phyloP scores from a whole-genome alignment of 2,797 vertebrate genomes.

The Loris lydekkerianus region DNA sequence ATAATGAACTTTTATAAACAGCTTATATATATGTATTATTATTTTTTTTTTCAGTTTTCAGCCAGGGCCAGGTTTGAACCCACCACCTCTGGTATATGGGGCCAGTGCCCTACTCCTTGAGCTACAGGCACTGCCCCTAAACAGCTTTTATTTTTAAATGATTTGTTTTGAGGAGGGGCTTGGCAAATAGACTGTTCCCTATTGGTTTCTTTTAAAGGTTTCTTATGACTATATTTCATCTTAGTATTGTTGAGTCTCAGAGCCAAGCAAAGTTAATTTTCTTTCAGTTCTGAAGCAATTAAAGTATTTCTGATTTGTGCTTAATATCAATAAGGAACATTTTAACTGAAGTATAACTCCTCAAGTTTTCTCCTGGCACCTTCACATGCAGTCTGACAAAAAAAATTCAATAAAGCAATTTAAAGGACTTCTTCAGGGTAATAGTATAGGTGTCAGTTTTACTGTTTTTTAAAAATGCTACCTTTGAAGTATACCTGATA shows the following conservation, averaged over 20 bases:
- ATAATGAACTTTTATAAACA: no score
- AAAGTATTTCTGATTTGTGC: background rate
- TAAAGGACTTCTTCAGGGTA: background rate
- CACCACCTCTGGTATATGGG: no score
- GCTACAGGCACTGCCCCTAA: no score
- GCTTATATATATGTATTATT: no score
- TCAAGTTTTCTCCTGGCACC: background rate
- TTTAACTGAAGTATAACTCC: background rate
- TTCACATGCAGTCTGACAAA: slow-evolving; percentile 17
- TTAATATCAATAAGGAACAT: background rate
- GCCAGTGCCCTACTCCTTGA: no score
- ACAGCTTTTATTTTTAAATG: no score
- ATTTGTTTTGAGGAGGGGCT: no score
- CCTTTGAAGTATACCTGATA: background rate
- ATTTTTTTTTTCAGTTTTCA: no score
- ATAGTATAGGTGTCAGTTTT: background rate
- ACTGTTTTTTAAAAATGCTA: background rate
- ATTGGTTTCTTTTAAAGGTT: slow-evolving; percentile 7
- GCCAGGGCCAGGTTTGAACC: no score
- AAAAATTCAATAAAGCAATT: background rate
- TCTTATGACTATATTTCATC: background rate
- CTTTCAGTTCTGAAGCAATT: background rate
- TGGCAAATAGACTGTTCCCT: background rate
- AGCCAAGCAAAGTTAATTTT: background rate
- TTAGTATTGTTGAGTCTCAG: slow-evolving; percentile 6